Evolutionary conservation across 2,113 vertebrate genomes (phyloP).

Genomic region (Copsychus sechellarum): DNA sequence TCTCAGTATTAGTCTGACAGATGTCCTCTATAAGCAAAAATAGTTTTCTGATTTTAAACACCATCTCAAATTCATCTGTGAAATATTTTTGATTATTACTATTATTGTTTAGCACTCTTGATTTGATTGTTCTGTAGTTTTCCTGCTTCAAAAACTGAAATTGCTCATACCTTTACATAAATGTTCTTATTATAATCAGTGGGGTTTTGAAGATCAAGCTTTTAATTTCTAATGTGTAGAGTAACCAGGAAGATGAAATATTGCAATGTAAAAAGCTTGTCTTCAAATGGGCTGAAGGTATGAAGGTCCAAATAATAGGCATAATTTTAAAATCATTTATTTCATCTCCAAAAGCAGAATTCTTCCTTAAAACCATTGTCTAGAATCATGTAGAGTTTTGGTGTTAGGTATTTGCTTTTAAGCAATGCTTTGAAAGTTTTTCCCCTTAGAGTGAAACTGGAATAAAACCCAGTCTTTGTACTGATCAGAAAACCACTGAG

Average conservation of each 20-base stretch:
- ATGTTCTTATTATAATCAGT: not conserved
- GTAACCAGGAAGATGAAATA: not conserved
- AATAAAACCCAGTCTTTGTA: not conserved
- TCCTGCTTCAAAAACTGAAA: not conserved
- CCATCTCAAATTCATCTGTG: not conserved
- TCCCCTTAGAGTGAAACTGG: not conserved
- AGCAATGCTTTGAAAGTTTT: not conserved
- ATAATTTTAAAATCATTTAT: not conserved
- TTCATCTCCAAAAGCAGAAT: not conserved
- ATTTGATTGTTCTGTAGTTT: not conserved
- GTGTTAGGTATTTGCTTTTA: not conserved
- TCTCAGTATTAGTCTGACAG: not conserved
- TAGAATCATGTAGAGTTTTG: not conserved
- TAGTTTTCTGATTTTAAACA: not conserved
- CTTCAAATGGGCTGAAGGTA: not conserved
- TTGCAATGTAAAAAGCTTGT: not conserved
- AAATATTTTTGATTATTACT: not conserved
- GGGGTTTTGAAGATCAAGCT: not conserved
- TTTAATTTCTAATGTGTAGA: not conserved
- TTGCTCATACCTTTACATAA: not conserved
- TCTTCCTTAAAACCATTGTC: not conserved
- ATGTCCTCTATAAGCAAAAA: not conserved
- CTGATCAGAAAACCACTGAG: not conserved
- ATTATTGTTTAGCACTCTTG: not conserved
- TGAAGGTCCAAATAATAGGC: not conserved